Base-by-base conservation (phyloP, 1,140 invertebrate species). In the Asobara japonica region DNA sequence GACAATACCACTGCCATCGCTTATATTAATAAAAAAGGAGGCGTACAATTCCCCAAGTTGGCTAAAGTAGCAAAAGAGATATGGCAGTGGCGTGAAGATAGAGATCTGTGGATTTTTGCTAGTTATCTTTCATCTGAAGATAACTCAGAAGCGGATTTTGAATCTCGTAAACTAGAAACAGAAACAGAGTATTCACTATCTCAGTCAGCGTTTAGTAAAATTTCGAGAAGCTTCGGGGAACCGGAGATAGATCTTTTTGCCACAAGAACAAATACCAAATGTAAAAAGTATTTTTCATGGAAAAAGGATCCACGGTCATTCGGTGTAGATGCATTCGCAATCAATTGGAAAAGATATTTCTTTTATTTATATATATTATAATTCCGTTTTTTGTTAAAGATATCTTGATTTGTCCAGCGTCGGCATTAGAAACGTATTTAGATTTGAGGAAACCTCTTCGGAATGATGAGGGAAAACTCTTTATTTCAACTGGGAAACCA, bases 1-100 rank as follows among this genome's bases (percentile, higher is more conserved):
- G 75, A 80, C 72, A 80, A 80, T 27, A 79, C 77, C 8, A 79
- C 79, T 13, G 76, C 78, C 10, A 73, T 80, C 0, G 30, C 76
- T 6, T 80, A 75, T 61, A 69, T 80, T 11, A 80, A 80, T 45
- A 70, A 66, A 71, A 74, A 76, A 61, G 77, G 77, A 25, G 70
- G 69, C 29, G 71, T 79, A 27, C 75, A 74, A 71, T 76, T 69
- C 66, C 66, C 69, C 22, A 65, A 76, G 13, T 45, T 81, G n/a
- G 76, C 72, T 38, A 30, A 65, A 16, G 29, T 80, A 18, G 20
- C 77, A 6, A 61, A 68, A 18, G 20, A 68, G 22, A 76, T 78
- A 36, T 80, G 76, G 78, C 62, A 72, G 36, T 80, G 74, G 76
- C 77, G 77, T 66, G 73, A 78, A 71, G 73, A 41, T 29, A 69